Conservation (phyloP, 2,888 invertebrate genomes). For the Perizoma flavofasciatum region DNA sequence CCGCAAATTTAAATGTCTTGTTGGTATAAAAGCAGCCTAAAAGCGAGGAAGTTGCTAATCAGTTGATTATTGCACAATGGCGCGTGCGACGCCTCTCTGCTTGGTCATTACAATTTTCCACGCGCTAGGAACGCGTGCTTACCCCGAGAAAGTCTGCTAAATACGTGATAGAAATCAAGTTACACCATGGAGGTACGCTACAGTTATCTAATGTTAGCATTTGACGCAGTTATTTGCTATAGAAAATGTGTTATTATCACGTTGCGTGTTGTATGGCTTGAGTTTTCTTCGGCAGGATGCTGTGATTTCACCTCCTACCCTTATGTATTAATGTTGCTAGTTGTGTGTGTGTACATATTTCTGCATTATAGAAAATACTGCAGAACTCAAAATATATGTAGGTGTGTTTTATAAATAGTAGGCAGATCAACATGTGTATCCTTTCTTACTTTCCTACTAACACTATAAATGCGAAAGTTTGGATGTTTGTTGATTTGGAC, state of each 20-base stretch:
- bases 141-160: conserved; percentile 59
- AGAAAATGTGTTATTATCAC: conserved; percentile 32
- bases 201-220: conserved; percentile 38
- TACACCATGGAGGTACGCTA: conserved; percentile 29
- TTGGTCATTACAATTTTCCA: conserved; percentile 44
- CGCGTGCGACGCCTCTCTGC: conserved; percentile 48
- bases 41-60: conserved; percentile 30
- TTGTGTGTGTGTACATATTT: no score
- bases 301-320: conserved; percentile 33
- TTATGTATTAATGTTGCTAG: conserved; percentile 9
- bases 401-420: no score
- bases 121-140: conserved; percentile 41
- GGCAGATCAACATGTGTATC: no score
- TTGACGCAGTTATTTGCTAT: conserved; percentile 29
- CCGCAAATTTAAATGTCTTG: no score
- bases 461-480: no score
- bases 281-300: conserved; percentile 30
- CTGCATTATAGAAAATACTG: no score
- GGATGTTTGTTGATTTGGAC: no score
- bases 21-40: conserved; percentile 22
- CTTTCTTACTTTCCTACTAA: no score
- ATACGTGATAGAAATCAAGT: conserved; percentile 60
- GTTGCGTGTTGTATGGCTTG: conserved; percentile 30
- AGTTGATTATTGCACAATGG: conserved; percentile 49
- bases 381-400: no score